These are phyloP conservation scores for Alligator sinensis DNA, from an alignment of 2,113 vertebrate species.

Conservation along the genomic window DNA sequence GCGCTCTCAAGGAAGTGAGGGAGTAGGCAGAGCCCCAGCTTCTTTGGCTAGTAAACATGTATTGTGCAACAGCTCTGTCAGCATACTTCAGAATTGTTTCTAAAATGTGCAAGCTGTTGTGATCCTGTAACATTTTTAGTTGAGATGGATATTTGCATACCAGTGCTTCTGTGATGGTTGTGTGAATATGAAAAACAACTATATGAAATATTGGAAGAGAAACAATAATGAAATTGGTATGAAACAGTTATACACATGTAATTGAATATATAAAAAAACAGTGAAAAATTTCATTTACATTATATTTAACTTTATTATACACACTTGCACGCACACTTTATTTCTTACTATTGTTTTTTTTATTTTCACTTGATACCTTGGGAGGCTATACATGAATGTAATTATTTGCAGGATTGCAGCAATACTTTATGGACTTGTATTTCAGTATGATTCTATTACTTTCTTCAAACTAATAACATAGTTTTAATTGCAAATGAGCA, in stretches of 20 bases:
- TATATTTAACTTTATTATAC: too few species aligned
- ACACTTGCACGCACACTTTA: too few species aligned
- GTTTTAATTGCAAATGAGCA: constrained; percentile 24
- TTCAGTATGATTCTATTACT: too few species aligned
- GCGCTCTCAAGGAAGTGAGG: background rate
- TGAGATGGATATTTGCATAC: background rate
- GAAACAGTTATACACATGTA: too few species aligned
- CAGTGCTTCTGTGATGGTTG: background rate
- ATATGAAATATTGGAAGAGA: too few species aligned
- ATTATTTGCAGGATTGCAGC: background rate
- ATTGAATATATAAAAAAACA: too few species aligned
- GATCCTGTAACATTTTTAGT: background rate
- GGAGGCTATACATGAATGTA: background rate
- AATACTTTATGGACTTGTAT: background rate
- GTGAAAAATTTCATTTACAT: too few species aligned
- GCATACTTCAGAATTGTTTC: background rate
- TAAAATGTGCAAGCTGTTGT: background rate
- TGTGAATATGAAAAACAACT: too few species aligned
- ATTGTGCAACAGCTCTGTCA: background rate
- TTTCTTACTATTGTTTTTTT: background rate
- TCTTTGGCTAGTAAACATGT: background rate
- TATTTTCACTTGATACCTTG: background rate
- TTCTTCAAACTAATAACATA: background rate
- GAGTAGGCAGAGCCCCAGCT: background rate
- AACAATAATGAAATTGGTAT: too few species aligned